Base-by-base conservation (phyloP, 2,797 vertebrate species). In the Phrynocephalus guinanensis region DNA sequence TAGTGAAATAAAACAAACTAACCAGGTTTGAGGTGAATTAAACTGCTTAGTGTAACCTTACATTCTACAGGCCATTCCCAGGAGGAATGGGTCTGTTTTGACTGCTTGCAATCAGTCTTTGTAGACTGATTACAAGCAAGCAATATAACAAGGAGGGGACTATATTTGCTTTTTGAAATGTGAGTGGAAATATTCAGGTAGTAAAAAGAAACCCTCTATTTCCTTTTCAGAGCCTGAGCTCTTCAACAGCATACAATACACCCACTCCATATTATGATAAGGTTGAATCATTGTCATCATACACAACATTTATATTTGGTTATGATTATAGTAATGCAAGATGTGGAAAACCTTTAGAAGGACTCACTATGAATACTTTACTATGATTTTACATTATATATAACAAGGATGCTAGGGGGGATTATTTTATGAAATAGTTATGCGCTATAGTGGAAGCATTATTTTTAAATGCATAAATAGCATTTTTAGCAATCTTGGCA, bases 361-460 rank as follows among this genome's bases (percentile, higher is more conserved):
- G 20, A 80, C 20, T 80, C 1, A 80, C 60, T 38, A 5, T 66
- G 30, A 67, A 67, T 67, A 67, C 8, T n/a, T 56, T 56, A 28
- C 38, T 60, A 52, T 66, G 18, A 68, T 52, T 52, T 66, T 78
- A 52, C 70, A 79, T 33, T 33, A 85, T 33, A 79, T 24, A 79
- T 15, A 56, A n/a, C n/a, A 70, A 70, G 24, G 89, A 44, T 56
- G 86, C 83, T 89, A 28, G 38, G 38, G 38, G 38, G 38, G 5
- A 33, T 44, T 44, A 44, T 44, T 44, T 44, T 44, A 44, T 91
- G 88, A 86, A 92, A 94, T 22, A 3, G 89, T 72, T 90, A 71
- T 76, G 92, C 78, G 88, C 90, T 92, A 83, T 89, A 92, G 87
- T 91, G 93, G 60, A 92, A n/a, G 38, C 87, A 89, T 91, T 89